Percentiles rank a stretch among this genome's conserved stretches.
These are phyloP conservation scores for Cottoperca gobio DNA, from an alignment of 2,797 vertebrate species.

Conservation along the genomic window DNA sequence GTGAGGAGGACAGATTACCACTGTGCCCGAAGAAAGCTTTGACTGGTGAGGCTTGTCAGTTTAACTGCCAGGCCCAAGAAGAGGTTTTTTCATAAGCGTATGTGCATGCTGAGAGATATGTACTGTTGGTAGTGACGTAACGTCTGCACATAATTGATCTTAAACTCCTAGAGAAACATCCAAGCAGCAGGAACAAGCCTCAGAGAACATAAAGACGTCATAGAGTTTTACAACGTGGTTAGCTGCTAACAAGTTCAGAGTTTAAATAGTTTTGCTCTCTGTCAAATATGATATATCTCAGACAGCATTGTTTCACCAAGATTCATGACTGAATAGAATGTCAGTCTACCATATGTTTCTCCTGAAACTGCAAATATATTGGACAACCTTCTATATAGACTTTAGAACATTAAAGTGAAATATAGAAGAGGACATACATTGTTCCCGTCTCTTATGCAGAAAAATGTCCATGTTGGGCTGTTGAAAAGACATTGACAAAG, in stretches of 20 bases:
- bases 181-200: conserved; percentile 12
- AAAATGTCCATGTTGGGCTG: not conserved
- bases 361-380: conserved; percentile 25
- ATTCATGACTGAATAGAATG: conserved; percentile 24
- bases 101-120: conserved; percentile 5
- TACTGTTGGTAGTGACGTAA: conserved; percentile 12
- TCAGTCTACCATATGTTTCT: conserved; percentile 6
- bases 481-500: not conserved
- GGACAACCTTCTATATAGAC: conserved; percentile 1
- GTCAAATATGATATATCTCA: conserved; percentile 15
- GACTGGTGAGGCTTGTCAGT: conserved; percentile 30
- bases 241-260: conserved; percentile 31
- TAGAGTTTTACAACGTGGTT: conserved; percentile 32
- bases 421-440: not conserved
- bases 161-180: conserved; percentile 20
- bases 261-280: conserved; percentile 17
- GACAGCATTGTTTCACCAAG: conserved; percentile 16
- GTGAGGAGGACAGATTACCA: conserved; percentile 32
- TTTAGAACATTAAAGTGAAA: not conserved
- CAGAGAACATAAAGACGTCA: conserved; percentile 49
- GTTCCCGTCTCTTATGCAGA: not conserved
- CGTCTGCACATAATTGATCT: conserved; percentile 26
- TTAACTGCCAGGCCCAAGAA: conserved; percentile 20
- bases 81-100: not conserved
- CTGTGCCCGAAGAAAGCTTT: conserved; percentile 30